These are phyloP conservation scores for Pangasius sanitwongsei DNA, from an alignment of 2,797 vertebrate genomes.

Conservation along the genomic window DNA sequence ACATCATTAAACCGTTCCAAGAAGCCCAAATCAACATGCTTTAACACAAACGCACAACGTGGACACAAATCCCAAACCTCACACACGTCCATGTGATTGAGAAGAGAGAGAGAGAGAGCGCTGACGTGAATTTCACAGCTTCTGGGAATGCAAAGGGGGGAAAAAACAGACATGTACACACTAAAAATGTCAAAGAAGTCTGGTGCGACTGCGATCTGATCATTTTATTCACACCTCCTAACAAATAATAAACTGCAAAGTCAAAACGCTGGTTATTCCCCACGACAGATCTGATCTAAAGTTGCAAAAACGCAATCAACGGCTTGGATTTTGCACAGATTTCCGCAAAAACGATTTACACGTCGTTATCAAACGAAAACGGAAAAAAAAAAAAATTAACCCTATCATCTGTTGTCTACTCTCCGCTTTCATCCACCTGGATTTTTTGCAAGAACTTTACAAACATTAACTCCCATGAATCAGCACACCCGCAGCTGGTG, in stretches of 20 bases:
- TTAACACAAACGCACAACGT: slow-evolving; percentile 14
- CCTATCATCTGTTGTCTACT: background rate
- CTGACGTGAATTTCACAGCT: slow-evolving; percentile 33
- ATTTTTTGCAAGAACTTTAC: background rate
- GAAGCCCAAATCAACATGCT: slow-evolving; percentile 12
- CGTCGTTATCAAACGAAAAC: background rate
- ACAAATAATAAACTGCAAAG: background rate
- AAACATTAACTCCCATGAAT: background rate
- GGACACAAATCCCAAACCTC: background rate
- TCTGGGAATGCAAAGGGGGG: slow-evolving; percentile 38
- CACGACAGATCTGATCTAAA: background rate
- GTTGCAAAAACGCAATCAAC: background rate
- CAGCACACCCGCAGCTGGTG: slow-evolving; percentile 7
- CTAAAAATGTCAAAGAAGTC: background rate
- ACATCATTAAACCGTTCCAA: background rate
- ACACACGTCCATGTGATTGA: background rate
- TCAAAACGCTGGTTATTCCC: background rate
- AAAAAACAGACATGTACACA: slow-evolving; percentile 39
- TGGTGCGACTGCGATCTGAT: background rate
- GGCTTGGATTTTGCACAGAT: background rate
- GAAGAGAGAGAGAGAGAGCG: too few relatives aligned
- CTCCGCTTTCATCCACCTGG: background rate
- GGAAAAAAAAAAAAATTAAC: background rate
- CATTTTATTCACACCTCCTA: background rate
- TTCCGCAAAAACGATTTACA: background rate